Evolutionary conservation across 2,888 invertebrate species (phyloP), one percentile per base, ranked within the genome.

Genomic region (Deladenus siricidicola): DNA sequence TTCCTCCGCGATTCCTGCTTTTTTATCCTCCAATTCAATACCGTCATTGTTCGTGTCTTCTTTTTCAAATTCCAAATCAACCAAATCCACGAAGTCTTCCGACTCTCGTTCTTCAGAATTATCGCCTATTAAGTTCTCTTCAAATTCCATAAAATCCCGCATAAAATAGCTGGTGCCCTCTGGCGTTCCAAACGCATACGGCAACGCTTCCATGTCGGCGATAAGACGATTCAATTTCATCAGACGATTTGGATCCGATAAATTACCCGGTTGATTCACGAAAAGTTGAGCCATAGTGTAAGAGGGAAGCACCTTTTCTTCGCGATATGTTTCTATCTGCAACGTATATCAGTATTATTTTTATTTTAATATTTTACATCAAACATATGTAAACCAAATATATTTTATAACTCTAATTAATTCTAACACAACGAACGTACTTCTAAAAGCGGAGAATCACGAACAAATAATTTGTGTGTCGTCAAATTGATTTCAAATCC

Each of bases 141-240:
- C 68, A 62, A 76, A 75, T 3, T 57, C 63, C 56, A 69, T 65
- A 54, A 73, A 76, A 62, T 76, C 76, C 17, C 74, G 59, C 30
- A 70, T 55, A 56, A 75, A 76, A 54, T 70, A 72, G 42, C 68
- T 70, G 4, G 73, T 71, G 53, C 72, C 72, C 30, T 34, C 26
- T 63, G 63, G 6, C 70, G 70, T 17, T 73, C 75, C 75, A 73
- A 73, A 45, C 67, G 66, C 59, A 49, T 60, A 34, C 19, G 61
- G 54, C 19, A 76, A 53, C 4, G 59, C 30, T 60, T 76, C 76
- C 70, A 76, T 70, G 43, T 76, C 74, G 17, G 66, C 60, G 3
- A 76, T 71, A 50, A 76, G 65, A 60, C 67, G 60, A 59, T 78
- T 70, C 45, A 77, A 53, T 42, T 66, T 45, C 17, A 62, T 60